These are phyloP conservation scores for Drosophila nr. fundita DNA, from an alignment of 2,888 invertebrate genomes.

Conservation along the genomic window DNA sequence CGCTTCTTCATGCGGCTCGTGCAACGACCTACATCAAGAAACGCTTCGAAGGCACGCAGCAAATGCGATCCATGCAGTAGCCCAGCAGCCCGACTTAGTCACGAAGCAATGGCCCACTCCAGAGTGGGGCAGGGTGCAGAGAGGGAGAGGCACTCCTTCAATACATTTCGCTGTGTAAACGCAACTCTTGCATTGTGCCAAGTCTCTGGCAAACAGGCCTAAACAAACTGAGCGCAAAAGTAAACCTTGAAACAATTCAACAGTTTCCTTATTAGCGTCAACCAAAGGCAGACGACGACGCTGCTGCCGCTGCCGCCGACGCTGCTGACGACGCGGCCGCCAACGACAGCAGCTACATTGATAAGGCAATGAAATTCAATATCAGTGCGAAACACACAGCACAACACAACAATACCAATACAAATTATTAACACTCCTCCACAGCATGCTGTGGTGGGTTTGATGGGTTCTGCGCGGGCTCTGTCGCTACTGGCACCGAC, in stretches of 20 bases:
- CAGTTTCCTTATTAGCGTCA: conserved; percentile 74
- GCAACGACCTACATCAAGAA: conserved; percentile 76
- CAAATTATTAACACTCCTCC: conserved; percentile 40
- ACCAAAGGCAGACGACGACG: conserved; percentile 36
- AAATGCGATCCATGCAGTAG: conserved; percentile 29
- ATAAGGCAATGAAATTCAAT: conserved; percentile 75
- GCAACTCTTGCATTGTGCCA: conserved; percentile 76
- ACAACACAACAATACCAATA: conserved; percentile 8
- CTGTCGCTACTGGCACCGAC: conserved; percentile 43
- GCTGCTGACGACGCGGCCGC: conserved; percentile 1
- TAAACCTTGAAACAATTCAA: conserved; percentile 79
- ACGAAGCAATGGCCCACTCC: conserved; percentile 69
- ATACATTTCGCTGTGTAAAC: conserved; percentile 49
- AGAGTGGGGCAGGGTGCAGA: background rate
- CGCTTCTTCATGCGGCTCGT: conserved; percentile 17
- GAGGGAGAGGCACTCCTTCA: conserved; percentile 52
- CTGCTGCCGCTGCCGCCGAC: background rate
- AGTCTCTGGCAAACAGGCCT: conserved; percentile 69
- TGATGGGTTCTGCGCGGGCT: conserved; percentile 47
- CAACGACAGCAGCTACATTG: conserved; percentile 35
- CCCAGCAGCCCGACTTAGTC: conserved; percentile 57
- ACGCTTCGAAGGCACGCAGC: conserved; percentile 63
- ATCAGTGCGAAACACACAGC: conserved; percentile 73
- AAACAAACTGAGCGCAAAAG: conserved; percentile 68
- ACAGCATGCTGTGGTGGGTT: conserved; percentile 44